Evolutionary conservation across 2,797 vertebrate genomes (phyloP), one percentile per base, ranked within the genome.

Genomic region (Melanotaenia parkinsoni): DNA sequence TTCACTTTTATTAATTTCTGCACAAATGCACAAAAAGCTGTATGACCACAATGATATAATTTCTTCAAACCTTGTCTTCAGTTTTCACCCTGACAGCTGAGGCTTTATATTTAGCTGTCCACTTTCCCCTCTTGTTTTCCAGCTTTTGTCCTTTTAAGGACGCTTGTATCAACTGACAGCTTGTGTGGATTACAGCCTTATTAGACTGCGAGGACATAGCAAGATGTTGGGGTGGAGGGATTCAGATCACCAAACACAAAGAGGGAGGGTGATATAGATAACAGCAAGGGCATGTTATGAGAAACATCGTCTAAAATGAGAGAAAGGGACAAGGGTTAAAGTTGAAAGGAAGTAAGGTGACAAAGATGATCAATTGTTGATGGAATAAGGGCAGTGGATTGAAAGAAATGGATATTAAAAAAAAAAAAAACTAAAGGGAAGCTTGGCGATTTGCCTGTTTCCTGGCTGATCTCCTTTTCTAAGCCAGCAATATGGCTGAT

Each of bases 81-180:
- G 87, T 93, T 88, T 89, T 91, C 87, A 86, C 89, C 80, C 88
- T 71, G 85, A 91, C 93, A 94, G 92, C 89, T 91, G 90, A 91
- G 88, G 84, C 88, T 94, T 93, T 93, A 93, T 93, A 93, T 94
- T 93, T 93, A 94, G 92, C 89, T 87, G 70, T 81, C 86, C 78
- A 84, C 77, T 86, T 87, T 86, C 77, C 84, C 65, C 57, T 68
- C 33, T 76, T 89, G 74, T 90, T 92, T 93, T 89, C 89, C 80
- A 70, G 81, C 86, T 90, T 89, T 91, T 89, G 89, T 93, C 90
- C 90, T 93, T 93, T 88, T 93, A 93, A 91, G 91, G 92, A 94
- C 82, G 91, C 91, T 93, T 94, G 94, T 95, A 95, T 95, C 93
- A 95, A 94, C 92, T 95, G 94, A 94, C 94, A 95, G 94, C 94